phyloP scores from a whole-genome alignment of 2,888 invertebrate genomes.

The Tenthredo livida region DNA sequence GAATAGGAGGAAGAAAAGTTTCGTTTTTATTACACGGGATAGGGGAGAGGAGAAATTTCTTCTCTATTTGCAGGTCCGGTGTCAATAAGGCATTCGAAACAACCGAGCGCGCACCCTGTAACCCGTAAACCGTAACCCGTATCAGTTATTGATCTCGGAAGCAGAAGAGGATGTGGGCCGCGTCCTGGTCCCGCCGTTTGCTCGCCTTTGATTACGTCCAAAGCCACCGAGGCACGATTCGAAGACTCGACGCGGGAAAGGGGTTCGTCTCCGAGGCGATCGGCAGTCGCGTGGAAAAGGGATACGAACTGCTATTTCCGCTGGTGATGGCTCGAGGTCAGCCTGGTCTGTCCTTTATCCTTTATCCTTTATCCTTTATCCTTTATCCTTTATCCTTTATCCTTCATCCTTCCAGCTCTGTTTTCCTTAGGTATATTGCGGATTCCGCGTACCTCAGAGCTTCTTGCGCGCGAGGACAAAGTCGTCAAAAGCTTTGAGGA shows the following conservation, averaged over 20 bases:
- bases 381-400: neutral
- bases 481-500: conserved; percentile 13
- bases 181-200: conserved; percentile 19
- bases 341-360: conserved; percentile 11
- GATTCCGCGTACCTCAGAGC: neutral
- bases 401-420: conserved; percentile 4
- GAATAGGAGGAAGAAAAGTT: neutral
- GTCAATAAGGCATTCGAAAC: conserved; percentile 42
- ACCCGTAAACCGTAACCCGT: conserved; percentile 47
- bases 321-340: conserved; percentile 27
- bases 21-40: neutral
- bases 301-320: conserved; percentile 51
- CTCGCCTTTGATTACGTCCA: conserved; percentile 49
- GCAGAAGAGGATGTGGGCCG: conserved; percentile 24
- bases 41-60: neutral
- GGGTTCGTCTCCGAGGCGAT: conserved; percentile 41
- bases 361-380: neutral
- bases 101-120: conserved; percentile 15
- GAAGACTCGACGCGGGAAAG: conserved; percentile 36
- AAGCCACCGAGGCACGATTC: conserved; percentile 34
- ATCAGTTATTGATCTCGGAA: conserved; percentile 52
- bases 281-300: conserved; percentile 46
- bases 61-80: neutral
- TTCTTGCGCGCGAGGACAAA: conserved; percentile 14
- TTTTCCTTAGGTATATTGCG: conserved; percentile 8